These are phyloP conservation scores for Dermolepida albohirtum DNA, from an alignment of 2,888 invertebrate species.

Conservation along the genomic window DNA sequence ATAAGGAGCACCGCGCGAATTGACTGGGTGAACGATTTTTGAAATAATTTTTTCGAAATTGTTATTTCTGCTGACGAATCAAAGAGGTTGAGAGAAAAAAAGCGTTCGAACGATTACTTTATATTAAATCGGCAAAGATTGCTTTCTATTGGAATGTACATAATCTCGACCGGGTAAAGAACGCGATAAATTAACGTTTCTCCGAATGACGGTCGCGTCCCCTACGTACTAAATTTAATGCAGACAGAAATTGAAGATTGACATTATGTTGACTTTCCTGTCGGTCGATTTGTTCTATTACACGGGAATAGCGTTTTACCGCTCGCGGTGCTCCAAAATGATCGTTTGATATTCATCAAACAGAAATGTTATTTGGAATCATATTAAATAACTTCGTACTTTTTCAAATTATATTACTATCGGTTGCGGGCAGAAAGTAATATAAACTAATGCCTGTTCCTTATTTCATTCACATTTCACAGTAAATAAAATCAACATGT, in stretches of 20 bases:
- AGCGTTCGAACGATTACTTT: constrained; percentile 34
- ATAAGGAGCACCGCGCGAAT: constrained; percentile 11
- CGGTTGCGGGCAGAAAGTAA: too few relatives aligned
- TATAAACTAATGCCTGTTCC: too few relatives aligned
- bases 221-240: constrained; percentile 19
- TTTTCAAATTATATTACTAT: too few relatives aligned
- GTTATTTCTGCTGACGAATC: constrained; percentile 34
- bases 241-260: constrained; percentile 45
- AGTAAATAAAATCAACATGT: too few relatives aligned
- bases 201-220: constrained; percentile 1
- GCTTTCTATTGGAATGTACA: constrained; percentile 56
- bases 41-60: constrained; percentile 19
- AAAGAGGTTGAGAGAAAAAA: constrained; percentile 32
- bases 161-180: constrained; percentile 54
- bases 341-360: too few relatives aligned
- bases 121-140: constrained; percentile 51
- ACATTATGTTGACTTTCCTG: constrained; percentile 47
- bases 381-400: too few relatives aligned
- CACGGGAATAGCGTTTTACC: constrained; percentile 16
- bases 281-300: constrained; percentile 46
- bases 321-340: too few relatives aligned
- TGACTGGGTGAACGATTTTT: constrained; percentile 9
- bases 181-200: constrained; percentile 49
- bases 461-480: too few relatives aligned
- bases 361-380: too few relatives aligned